phyloP scores from a whole-genome alignment of 2,888 invertebrate genomes.

The Odontomyia ornata region DNA sequence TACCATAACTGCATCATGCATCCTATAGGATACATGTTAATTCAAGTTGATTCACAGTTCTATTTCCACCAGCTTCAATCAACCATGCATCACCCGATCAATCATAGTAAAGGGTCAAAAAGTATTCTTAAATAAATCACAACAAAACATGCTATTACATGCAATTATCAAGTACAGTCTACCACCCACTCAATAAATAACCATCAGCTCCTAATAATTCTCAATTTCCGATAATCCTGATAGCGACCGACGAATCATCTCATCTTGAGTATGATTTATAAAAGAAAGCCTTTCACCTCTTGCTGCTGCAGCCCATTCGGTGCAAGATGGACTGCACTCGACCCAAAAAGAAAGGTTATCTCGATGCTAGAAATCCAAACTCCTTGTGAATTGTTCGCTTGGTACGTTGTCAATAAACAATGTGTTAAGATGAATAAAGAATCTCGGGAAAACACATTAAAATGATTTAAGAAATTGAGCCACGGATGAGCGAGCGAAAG shows the following conservation, averaged over 20 bases:
- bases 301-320: no score
- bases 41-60: no score
- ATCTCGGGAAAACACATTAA: slow-evolving; percentile 1
- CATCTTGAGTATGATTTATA: not conserved
- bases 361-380: not conserved
- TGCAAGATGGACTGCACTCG: not conserved
- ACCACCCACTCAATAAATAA: not conserved
- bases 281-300: slow-evolving; percentile 12
- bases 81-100: not conserved
- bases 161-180: not conserved
- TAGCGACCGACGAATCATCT: not conserved
- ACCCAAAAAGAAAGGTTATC: slow-evolving; percentile 12
- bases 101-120: not conserved
- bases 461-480: not conserved
- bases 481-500: not conserved
- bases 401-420: not conserved
- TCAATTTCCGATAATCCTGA: not conserved
- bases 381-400: not conserved
- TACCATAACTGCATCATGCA: no score
- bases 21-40: no score
- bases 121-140: not conserved
- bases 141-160: not conserved
- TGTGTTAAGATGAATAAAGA: not conserved
- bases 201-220: no score
- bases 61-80: no score